phyloP scores from a whole-genome alignment of 37 sponge, comb jelly and placozoan species.

The Beroe forskalii region DNA sequence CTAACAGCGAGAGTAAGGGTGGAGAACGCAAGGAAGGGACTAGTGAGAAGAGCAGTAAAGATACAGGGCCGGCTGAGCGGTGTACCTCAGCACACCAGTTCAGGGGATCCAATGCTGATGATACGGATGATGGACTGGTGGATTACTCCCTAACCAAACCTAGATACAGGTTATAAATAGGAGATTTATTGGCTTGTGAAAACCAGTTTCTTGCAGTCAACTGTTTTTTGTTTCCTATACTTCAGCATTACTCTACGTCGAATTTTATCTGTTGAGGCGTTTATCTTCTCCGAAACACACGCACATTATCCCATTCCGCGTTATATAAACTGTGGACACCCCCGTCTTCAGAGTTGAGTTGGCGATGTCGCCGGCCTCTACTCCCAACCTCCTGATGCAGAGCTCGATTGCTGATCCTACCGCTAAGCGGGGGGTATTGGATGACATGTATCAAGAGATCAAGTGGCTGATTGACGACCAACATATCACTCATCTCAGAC shows the following conservation, averaged over 20 bases:
- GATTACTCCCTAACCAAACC: neutral
- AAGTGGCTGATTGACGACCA: conserved; percentile 59
- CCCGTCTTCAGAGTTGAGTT: neutral
- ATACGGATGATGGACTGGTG: neutral
- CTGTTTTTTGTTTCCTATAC: too few relatives aligned
- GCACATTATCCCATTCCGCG: too few relatives aligned
- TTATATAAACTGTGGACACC: too few relatives aligned
- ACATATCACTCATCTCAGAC: conserved; percentile 8
- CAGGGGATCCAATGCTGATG: neutral
- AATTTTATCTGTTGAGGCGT: too few relatives aligned
- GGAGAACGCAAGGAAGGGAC: neutral
- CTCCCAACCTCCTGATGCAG: neutral
- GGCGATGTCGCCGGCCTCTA: neutral
- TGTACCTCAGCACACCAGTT: neutral
- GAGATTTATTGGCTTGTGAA: too few relatives aligned
- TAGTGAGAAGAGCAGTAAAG: neutral
- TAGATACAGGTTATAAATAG: neutral
- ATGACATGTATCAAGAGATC: conserved; percentile 33
- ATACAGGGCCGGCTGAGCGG: neutral
- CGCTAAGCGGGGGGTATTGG: neutral
- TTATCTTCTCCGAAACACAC: too few relatives aligned
- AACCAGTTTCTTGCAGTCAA: too few relatives aligned
- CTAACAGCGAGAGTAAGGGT: neutral
- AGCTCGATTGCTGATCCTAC: neutral
- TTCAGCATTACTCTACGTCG: too few relatives aligned